Evolutionary conservation across 2,888 invertebrate genomes (phyloP), one percentile per base, ranked within the genome.

Genomic region (Arctia plantaginis): DNA sequence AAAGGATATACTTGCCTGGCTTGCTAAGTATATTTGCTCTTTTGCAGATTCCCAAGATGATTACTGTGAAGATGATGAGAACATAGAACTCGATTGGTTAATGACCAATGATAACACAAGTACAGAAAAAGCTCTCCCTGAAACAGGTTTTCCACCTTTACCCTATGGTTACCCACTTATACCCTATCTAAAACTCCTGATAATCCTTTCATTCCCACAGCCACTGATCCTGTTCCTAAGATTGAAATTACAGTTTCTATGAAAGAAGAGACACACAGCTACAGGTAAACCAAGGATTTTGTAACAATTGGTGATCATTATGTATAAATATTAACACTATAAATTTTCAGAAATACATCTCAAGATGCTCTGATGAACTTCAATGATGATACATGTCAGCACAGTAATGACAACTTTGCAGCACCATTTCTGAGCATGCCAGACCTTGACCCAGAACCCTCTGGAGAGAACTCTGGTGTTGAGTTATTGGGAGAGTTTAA

Each of bases 401-500:
- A 90, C 78, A 89, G 82, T 76, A 88, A 85, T 88, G 93, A 92
- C 70, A 89, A 87, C 71, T 93, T 93, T 77, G 81, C 92, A 39
- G 80, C 83, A 66, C 92, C 93, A 78, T 94, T 94, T 81, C 80
- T 95, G 69, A 94, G 89, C 77, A 95, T 95, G 94, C 94, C 95
- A 79, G 93, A 94, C 30, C 87, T 95, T 41, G 93, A 93, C 73
- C 72, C 91, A 67, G 93, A 89, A 71, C 86, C 91, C 66, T 84
- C 84, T 70, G 86, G 85, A 68, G 86, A 85, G 12, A 89, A 88
- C 67, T 86, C 90, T 75, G 88, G 90, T 76, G 90, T 91, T 30
- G 93, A 94, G 79, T 85, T 95, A 67, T 82, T 95, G 59, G 93
- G 93, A 20, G 93, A 94, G 77, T 95, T 95, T 81, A 90, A 94